A percentile compares a stretch with the other conserved stretches of the same genome.
These are phyloP conservation scores for mouse (Mus musculus) DNA, from an alignment of 2,113 vertebrate genomes.

Conservation along the genomic window DNA sequence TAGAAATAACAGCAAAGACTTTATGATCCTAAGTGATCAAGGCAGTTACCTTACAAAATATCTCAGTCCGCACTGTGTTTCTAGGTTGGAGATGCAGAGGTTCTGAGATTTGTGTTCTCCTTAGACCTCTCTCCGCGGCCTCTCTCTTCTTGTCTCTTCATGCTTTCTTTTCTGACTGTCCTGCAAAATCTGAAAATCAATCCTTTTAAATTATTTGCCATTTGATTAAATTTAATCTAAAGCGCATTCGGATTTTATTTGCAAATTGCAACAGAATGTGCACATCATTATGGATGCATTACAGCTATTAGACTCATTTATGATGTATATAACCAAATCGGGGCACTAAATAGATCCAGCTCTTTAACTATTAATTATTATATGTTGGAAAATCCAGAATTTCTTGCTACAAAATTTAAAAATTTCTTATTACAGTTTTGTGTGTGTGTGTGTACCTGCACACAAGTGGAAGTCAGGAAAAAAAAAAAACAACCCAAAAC, in stretches of 20 bases:
- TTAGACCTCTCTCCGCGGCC: not conserved
- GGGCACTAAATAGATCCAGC: not conserved
- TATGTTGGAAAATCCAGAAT: not conserved
- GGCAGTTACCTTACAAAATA: not conserved
- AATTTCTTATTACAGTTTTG: not conserved
- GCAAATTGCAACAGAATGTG: not conserved
- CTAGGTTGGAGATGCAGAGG: not conserved
- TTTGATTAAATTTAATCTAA: conserved; percentile 13
- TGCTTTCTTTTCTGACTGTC: conserved; percentile 10
- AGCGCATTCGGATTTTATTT: conserved; percentile 36
- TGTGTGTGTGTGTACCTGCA: too few relatives aligned
- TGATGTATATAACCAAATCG: not conserved
- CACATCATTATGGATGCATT: not conserved
- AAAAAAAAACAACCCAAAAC: not conserved
- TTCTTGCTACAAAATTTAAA: not conserved
- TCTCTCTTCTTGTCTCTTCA: not conserved
- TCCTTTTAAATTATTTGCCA: conserved; percentile 1
- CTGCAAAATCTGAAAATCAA: not conserved
- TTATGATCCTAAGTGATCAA: not conserved
- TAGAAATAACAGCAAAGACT: not conserved
- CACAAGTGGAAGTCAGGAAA: not conserved
- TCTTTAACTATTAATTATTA: not conserved
- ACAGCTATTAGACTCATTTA: not conserved
- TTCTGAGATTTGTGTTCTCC: not conserved
- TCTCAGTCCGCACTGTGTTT: not conserved